Evolutionary conservation across 2,113 vertebrate genomes (phyloP).

Genomic region (Ranitomeya imitator): DNA sequence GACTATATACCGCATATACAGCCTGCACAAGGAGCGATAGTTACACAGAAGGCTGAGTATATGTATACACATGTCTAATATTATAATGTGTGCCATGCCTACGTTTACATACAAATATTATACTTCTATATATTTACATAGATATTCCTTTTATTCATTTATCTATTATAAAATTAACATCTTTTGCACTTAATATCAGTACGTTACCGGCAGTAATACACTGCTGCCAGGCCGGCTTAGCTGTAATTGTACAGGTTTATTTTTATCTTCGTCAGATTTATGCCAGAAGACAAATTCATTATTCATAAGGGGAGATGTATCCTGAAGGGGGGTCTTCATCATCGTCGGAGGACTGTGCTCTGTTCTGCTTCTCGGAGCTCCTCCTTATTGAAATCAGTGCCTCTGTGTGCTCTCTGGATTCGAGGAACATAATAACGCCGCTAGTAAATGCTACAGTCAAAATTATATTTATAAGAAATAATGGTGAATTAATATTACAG

Average conservation of each 20-base stretch:
- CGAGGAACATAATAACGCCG: background rate
- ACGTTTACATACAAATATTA: background rate
- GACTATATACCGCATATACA: too few relatives aligned
- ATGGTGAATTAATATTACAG: too few relatives aligned
- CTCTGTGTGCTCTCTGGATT: too few relatives aligned
- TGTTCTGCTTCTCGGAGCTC: background rate
- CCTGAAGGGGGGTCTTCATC: background rate
- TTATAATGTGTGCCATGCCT: background rate
- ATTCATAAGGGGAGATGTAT: conserved; percentile 29
- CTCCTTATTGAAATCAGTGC: background rate
- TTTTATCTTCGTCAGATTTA: conserved; percentile 33
- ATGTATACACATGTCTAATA: background rate
- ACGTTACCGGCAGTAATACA: background rate
- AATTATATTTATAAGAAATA: too few relatives aligned
- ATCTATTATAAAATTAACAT: background rate
- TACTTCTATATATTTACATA: background rate
- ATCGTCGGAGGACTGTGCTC: background rate
- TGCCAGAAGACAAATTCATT: conserved; percentile 29
- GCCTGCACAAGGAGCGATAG: too few relatives aligned
- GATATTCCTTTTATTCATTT: too few relatives aligned
- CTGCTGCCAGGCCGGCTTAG: background rate
- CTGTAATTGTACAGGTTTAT: background rate
- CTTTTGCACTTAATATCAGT: too few relatives aligned
- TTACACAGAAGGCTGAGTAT: too few relatives aligned
- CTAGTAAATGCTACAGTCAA: too few relatives aligned